Base-by-base conservation (phyloP, 92 coral and sea anemone genomes). In the Porites rus region DNA sequence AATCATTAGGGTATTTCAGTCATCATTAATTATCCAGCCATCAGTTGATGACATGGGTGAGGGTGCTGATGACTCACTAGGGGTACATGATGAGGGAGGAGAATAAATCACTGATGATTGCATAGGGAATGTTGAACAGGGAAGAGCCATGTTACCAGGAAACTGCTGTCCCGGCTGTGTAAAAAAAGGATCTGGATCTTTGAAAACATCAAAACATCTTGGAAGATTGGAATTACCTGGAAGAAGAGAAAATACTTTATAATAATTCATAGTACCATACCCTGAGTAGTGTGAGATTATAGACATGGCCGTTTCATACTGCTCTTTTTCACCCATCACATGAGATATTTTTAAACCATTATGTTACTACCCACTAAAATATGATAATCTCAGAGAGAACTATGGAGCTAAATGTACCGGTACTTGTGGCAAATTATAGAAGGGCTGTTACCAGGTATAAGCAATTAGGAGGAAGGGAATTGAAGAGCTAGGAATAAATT, bases 141-240 rank as follows among this genome's bases (percentile, higher is more conserved):
- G 14, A 11, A 51, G 11, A 43, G 51, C 56, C 21, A 46, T 54
- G 21, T 72, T 72, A 59, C 51, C 50, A 18, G 70, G 70, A 50
- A 46, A 74, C 62, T 64, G 80, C 5, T 50, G 64, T 14, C 80
- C 4, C 13, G 87, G 87, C 18, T 73, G 80, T 20, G 79, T 83
- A 10, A 72, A 38, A 28, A 72, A 83, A 0, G 79, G 79, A 72
- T 73, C 87, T 7, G 96, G 96, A 72, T 80, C 86, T 92, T 85
- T 93, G 74, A 93, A 93, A 72, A 93, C 52, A 51, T 93, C 94
- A 76, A 93, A 87, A 8, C 83, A 74, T 62, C 76, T 93, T 78
- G 96, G 96, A 77, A 93, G 87, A 61, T 77, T 81, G 52, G 91
- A 78, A 53, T 77, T 89, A 28, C 96, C 96, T 93, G 80, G 80